Evolutionary conservation across 2,888 invertebrate species (phyloP).

Genomic region (Hemithea aestivaria): DNA sequence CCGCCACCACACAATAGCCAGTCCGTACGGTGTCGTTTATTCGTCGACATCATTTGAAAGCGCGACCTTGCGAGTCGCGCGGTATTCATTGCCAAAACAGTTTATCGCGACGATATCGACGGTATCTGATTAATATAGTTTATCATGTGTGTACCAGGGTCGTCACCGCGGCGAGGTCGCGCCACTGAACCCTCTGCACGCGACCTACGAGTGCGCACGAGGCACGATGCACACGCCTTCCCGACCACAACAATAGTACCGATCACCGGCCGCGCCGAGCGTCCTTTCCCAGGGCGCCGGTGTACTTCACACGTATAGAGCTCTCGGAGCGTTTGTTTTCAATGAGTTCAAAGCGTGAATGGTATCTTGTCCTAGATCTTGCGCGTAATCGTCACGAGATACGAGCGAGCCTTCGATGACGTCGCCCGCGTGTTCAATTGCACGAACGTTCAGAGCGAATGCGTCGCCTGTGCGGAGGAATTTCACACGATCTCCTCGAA

Average conservation of each 20-base stretch:
- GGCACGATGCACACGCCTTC: too few relatives aligned
- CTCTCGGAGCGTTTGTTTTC: constrained; percentile 9
- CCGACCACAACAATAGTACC: too few relatives aligned
- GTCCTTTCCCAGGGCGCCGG: constrained; percentile 18
- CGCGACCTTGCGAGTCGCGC: constrained; percentile 12
- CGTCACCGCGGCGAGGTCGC: too few relatives aligned
- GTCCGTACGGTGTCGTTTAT: neutral
- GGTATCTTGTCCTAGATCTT: constrained; percentile 24
- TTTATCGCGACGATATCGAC: constrained; percentile 17
- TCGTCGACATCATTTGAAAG: constrained; percentile 13
- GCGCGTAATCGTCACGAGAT: constrained; percentile 16
- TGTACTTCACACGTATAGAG: too few relatives aligned
- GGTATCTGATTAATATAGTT: constrained; percentile 19
- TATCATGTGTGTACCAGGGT: constrained; percentile 9
- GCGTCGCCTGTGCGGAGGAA: too few relatives aligned
- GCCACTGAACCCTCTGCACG: too few relatives aligned
- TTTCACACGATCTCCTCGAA: too few relatives aligned
- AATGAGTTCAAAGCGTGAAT: constrained; percentile 14
- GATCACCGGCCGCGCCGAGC: too few relatives aligned
- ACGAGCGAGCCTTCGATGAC: constrained; percentile 9
- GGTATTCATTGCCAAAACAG: constrained; percentile 14
- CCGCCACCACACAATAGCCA: too few relatives aligned
- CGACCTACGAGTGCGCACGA: too few relatives aligned
- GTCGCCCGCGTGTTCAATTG: constrained; percentile 7
- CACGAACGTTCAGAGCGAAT: constrained; percentile 5